Base-by-base conservation (phyloP, 2,888 invertebrate genomes). In the Acleris cristana region DNA sequence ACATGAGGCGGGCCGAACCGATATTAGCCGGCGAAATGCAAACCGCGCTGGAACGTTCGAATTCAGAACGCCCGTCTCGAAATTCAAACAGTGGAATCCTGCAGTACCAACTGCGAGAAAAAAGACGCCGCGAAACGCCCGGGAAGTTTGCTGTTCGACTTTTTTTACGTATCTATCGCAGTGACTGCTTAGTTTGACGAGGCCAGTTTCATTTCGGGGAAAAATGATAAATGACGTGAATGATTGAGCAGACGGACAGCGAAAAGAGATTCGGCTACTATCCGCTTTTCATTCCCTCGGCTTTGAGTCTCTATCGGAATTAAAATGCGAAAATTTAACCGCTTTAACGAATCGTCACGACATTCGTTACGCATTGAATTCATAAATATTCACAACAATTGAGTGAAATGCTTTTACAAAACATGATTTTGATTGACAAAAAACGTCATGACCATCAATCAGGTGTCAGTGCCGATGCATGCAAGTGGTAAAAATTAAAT, bases 221-320 rank as follows among this genome's bases (percentile, higher is more conserved):
- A 83, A 88, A 88, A 89, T 88, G 87, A 89, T 88, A 87, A 90
- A 89, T 88, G 89, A 88, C 87, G 81, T 86, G 88, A 88, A 89
- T 90, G 90, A 92, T 91, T 90, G 91, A 91, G 83, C 85, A 83
- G 84, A 78, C 80, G 83, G 85, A 87, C 84, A 82, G 77, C 78
- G 78, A 82, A 87, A 88, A 87, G 87, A 87, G 82, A 81, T 86
- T 84, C 79, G 76, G 71, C 77, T 76, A 79, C 79, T 80, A 82
- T 83, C 76, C 80, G 81, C 79, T 85, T 84, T 78, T 72, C 74
- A 73, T 80, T 80, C 72, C 73, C 75, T 77, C 75, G 75, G 71
- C 57, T 65, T 60, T 60, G 64, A 64, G 65, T 66, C 72, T 80
- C 80, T 84, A 87, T 86, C 74, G 79, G 81, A 85, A 86, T 89